Evolutionary conservation across 2,888 invertebrate species (phyloP).

Genomic region (Mimumesa dahlbomi): DNA sequence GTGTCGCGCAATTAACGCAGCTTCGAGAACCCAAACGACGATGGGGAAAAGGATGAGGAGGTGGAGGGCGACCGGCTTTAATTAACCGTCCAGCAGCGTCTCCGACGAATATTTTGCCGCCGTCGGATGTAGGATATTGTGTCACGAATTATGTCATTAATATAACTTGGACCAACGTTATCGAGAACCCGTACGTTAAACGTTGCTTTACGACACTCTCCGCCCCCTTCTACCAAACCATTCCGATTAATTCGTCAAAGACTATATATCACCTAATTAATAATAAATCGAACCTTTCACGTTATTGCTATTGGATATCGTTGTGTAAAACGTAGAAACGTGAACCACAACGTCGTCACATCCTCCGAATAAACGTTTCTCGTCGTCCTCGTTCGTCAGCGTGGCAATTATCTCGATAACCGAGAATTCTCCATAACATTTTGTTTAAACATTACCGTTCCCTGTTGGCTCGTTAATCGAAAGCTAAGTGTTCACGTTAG

Average conservation of each 20-base stretch:
- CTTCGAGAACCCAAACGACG: constrained; percentile 27
- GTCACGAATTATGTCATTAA: constrained; percentile 51
- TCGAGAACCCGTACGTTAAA: too few relatives aligned
- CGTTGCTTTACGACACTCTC: too few relatives aligned
- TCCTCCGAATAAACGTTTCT: too few relatives aligned
- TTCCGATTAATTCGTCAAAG: too few relatives aligned
- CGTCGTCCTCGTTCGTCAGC: neutral
- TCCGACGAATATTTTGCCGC: constrained; percentile 32
- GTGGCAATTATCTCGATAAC: neutral
- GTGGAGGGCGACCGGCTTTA: constrained; percentile 54
- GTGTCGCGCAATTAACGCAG: constrained; percentile 55
- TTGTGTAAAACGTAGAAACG: too few relatives aligned
- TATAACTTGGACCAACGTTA: constrained; percentile 22
- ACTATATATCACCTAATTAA: too few relatives aligned
- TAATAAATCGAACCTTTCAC: too few relatives aligned
- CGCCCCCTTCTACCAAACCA: too few relatives aligned
- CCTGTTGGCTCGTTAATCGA: constrained; percentile 3
- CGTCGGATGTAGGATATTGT: constrained; percentile 44
- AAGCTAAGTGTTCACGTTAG: constrained; percentile 4
- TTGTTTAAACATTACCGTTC: neutral
- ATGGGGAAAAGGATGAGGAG: too few relatives aligned
- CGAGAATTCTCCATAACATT: constrained; percentile 24
- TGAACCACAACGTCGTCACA: too few relatives aligned
- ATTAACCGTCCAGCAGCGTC: constrained; percentile 47
- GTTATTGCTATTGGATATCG: too few relatives aligned